Conservation (phyloP, 2,113 vertebrate species). For the Aspiorhynchus laticeps region DNA sequence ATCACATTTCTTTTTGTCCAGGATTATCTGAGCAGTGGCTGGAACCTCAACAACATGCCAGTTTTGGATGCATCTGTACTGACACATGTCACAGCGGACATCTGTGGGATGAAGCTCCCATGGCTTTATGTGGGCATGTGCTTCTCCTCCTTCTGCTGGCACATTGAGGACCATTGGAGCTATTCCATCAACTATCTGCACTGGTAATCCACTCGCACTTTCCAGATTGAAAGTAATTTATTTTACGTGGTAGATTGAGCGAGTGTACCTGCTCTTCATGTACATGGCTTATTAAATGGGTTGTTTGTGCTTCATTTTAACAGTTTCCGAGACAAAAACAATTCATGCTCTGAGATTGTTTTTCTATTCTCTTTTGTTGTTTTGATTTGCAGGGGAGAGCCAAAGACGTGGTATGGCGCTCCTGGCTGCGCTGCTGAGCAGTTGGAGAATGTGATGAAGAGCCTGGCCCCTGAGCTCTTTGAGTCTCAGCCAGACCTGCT, state of each 20-base stretch:
- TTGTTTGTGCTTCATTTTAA: background rate
- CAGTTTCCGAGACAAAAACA: background rate
- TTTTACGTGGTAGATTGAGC: background rate
- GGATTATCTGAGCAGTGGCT: constrained; percentile 93
- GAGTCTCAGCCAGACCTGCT: constrained; percentile 96
- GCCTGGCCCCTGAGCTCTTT: constrained; percentile 94
- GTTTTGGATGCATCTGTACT: constrained; percentile 95
- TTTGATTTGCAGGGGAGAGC: constrained; percentile 86
- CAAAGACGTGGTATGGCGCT: constrained; percentile 98
- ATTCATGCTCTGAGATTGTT: background rate
- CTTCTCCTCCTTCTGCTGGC: constrained; percentile 99
- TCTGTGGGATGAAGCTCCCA: constrained; percentile 98
- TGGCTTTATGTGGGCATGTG: constrained; percentile 99
- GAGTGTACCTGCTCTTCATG: background rate
- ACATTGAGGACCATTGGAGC: constrained; percentile 99
- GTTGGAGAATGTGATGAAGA: constrained; percentile 95
- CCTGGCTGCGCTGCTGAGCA: constrained; percentile 95
- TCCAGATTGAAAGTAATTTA: background rate
- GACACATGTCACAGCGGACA: constrained; percentile 94
- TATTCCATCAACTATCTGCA: constrained; percentile 98
- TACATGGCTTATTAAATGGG: background rate
- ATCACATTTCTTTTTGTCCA: constrained; percentile 60
- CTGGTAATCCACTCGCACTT: constrained; percentile 75
- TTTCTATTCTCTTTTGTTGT: constrained; percentile 18
- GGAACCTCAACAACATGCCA: constrained; percentile 99